Evolutionary conservation across 1,140 invertebrate species (phyloP), one percentile per base, ranked within the genome.

Genomic region (Caerostris darwini): DNA sequence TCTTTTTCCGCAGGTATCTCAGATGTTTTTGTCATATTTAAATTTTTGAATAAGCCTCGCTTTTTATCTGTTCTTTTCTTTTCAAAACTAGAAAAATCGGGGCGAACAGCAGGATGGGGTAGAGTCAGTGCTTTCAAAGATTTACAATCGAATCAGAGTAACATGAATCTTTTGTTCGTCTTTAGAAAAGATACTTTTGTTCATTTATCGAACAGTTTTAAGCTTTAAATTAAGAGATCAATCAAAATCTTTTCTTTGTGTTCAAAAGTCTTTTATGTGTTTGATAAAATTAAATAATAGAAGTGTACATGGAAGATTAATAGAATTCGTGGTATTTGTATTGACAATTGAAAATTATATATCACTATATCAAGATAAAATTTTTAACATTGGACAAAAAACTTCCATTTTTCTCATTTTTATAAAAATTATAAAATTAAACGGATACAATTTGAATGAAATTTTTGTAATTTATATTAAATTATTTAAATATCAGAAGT

Each of bases 181-280:
- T 77, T 77, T 7, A 77, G 71, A 3, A 50, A 77, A 10, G 71
- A 50, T 8, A 34, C 71, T 50, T 77, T 77, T 77, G 71, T 77
- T 77, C 71, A 77, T 50, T 77, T 77, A 77, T 77, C 10, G 34
- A 50, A 77, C 0, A 77, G 53, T 12, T 53, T 12, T 77, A 10
- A 3, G 34, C 71, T 77, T 19, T 77, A 50, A 77, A 77, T 77
- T 19, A 77, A 77, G 71, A 77, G 71, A 77, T 77, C 71, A 77
- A 77, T 77, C 71, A 77, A 77, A 77, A 14, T 77, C 5, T 50
- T 50, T 5, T 12, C 34, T 50, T 77, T 77, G 71, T 77, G 34
- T 53, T 77, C 7, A 77, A 53, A 77, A 77, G 71, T 77, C 71
- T 77, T 77, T 77, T 50, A 53, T 77, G 8, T 34, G 53, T 50